These are phyloP conservation scores for Carcina quercana DNA, from an alignment of 2,888 invertebrate species.

Conservation along the genomic window DNA sequence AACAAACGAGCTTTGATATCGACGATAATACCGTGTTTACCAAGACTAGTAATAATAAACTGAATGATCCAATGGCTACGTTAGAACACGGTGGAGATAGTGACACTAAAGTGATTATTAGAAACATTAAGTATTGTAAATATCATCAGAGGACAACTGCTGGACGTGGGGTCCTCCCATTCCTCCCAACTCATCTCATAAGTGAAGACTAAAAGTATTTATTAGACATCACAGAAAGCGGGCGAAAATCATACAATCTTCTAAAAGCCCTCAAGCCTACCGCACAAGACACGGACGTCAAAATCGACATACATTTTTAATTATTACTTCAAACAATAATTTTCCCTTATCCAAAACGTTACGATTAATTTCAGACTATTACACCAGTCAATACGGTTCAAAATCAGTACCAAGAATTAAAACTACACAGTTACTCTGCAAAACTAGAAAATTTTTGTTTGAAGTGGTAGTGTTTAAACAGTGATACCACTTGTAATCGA, in stretches of 20 bases:
- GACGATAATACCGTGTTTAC: too few species aligned
- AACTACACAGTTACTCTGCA: constrained; percentile 23
- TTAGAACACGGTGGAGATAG: too few species aligned
- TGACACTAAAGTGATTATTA: too few species aligned
- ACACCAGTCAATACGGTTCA: constrained; percentile 42
- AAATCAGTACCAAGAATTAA: constrained; percentile 47
- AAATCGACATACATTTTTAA: not conserved
- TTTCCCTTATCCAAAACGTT: constrained; percentile 36
- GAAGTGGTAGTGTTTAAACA: constrained; percentile 37
- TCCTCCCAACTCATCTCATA: too few species aligned
- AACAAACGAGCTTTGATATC: too few species aligned
- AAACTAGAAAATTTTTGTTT: constrained; percentile 49
- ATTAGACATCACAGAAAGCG: not conserved
- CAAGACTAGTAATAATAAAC: too few species aligned
- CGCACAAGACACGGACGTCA: not conserved
- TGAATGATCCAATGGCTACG: too few species aligned
- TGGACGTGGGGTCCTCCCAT: too few species aligned
- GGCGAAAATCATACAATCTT: not conserved
- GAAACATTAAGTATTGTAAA: too few species aligned
- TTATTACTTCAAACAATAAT: constrained; percentile 55
- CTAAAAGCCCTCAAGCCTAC: not conserved
- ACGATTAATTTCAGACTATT: constrained; percentile 54
- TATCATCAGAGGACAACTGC: too few species aligned
- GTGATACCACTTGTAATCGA: constrained; percentile 24
- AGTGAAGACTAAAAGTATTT: too few species aligned